Base-by-base conservation (phyloP, 2,888 invertebrate genomes). In the Baronia brevicornis region DNA sequence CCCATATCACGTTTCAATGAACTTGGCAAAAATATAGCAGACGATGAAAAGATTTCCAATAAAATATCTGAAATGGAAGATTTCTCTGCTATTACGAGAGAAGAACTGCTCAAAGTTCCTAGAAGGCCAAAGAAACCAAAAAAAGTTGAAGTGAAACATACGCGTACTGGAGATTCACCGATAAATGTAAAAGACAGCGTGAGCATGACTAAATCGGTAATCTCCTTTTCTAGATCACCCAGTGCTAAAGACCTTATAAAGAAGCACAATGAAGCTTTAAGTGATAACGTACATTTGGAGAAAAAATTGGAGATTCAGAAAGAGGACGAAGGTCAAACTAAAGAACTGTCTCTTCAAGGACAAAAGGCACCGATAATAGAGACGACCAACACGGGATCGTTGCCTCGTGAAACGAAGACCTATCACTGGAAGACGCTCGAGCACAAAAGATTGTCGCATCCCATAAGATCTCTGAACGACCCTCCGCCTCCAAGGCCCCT, bases 371-470 rank as follows among this genome's bases (percentile, higher is more conserved):
- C 65, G n/a, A n/a, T n/a, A n/a, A n/a, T n/a, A n/a, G n/a, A n/a
- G n/a, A n/a, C n/a, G n/a, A n/a, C 60, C 1, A 60, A 68, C 28
- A 72, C 73, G 1, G 69, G 74, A 4, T 77, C 79, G 1, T 53
- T 75, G 38, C 75, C 75, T 6, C 60, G 74, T 7, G 60, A 63
- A 12, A 47, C 52, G 28, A 75, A 73, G 43, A 66, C 71, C 4
- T 84, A 82, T 38, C 62, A 60, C 34, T 84, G 84, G 84, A 78
- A 70, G 63, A 80, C 71, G 6, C 50, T 70, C 60, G 82, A 78
- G 42, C 82, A 84, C 52, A 84, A 84, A 59, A 58, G 84, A 30
- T 61, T 82, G 37, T 80, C 82, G 17, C 70, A 82, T 38, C 84
- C 84, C 6, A 54, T 74, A 38, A 59, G 84, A 36, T 78, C 82